A percentile compares a stretch with the other conserved stretches of the same genome.
phyloP scores from a whole-genome alignment of 2,113 vertebrate genomes.

The Dolichallabes microphthalmus region DNA sequence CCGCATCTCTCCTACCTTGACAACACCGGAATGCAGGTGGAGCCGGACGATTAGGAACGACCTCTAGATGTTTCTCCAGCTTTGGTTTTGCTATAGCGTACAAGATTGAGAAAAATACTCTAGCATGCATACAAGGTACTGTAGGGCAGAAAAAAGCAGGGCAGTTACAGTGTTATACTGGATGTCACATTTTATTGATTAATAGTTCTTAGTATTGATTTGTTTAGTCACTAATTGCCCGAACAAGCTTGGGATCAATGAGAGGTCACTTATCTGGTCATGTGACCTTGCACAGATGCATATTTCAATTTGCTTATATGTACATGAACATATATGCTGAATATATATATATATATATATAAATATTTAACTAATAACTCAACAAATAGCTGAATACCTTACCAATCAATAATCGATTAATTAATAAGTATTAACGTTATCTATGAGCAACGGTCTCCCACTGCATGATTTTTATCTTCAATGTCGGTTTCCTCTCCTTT shows the following conservation, averaged over 20 bases:
- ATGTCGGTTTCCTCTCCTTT: no score
- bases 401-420: no score
- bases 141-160: neutral
- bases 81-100: neutral
- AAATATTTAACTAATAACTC: no score
- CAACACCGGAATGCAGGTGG: neutral
- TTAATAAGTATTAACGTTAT: no score
- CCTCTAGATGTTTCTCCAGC: neutral
- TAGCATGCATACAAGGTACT: neutral
- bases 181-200: neutral
- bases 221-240: neutral
- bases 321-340: no score
- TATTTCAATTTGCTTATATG: neutral
- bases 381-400: no score
- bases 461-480: no score
- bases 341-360: no score
- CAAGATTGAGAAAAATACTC: neutral
- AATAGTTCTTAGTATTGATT: slow-evolving; percentile 2
- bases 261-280: neutral
- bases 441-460: no score
- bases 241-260: neutral
- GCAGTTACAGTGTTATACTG: neutral
- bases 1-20: neutral
- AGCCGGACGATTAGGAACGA: neutral
- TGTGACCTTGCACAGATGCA: neutral